Conservation (phyloP, 2,113 vertebrate species). For the Hyla sarda region DNA sequence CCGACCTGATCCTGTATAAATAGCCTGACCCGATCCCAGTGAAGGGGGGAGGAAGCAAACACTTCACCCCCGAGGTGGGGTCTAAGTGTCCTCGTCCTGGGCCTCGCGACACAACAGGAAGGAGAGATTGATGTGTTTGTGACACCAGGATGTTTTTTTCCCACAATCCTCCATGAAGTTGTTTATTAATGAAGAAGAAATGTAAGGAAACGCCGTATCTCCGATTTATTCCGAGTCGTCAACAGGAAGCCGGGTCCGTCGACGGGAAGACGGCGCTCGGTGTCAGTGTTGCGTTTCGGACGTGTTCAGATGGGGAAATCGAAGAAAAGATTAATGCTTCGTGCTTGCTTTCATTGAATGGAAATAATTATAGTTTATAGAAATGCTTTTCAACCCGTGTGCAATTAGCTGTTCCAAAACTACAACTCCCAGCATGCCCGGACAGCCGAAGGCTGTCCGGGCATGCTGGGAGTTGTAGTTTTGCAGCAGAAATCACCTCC, state of each 20-base stretch:
- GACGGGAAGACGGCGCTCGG: background rate
- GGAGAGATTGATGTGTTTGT: slow-evolving; percentile 70
- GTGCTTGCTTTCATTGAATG: no score
- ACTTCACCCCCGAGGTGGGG: background rate
- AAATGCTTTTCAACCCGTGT: no score
- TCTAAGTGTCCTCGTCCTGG: background rate
- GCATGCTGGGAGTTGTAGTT: no score
- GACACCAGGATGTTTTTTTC: slow-evolving; percentile 70
- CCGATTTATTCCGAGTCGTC: background rate
- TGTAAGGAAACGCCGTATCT: background rate
- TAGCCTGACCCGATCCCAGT: background rate
- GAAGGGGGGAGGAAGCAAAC: background rate
- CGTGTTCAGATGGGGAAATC: no score
- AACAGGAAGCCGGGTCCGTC: background rate
- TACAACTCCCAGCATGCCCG: no score
- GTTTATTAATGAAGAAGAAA: background rate
- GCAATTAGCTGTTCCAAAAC: no score
- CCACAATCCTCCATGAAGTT: slow-evolving; percentile 29
- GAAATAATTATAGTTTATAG: no score
- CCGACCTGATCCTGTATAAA: background rate
- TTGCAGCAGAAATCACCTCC: no score
- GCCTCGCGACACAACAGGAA: slow-evolving; percentile 69
- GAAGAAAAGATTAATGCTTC: no score
- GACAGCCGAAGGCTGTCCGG: no score
- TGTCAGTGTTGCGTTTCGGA: no score